Conservation (phyloP, 2,888 invertebrate species). For the Oscheius sp. region DNA sequence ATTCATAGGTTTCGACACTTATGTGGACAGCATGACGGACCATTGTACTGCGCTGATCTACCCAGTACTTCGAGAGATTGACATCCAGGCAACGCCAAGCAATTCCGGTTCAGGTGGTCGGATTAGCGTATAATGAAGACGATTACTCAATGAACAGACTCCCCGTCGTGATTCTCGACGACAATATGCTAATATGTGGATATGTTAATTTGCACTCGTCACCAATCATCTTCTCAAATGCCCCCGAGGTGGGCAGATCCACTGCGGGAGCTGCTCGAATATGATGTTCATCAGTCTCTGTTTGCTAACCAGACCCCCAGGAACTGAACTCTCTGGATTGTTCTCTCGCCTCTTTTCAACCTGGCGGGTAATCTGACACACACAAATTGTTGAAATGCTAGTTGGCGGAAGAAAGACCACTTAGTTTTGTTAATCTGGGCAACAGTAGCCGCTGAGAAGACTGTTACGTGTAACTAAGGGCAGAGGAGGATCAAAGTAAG, state of each 20-base stretch:
- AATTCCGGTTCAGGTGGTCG: not conserved
- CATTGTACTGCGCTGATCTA: no score
- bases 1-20: not conserved
- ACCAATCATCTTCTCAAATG: slow-evolving; percentile 19
- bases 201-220: slow-evolving; percentile 1
- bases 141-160: slow-evolving; percentile 16
- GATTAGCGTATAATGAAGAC: slow-evolving; percentile 23
- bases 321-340: not conserved
- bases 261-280: not conserved
- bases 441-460: slow-evolving; percentile 22
- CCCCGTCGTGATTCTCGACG: slow-evolving; percentile 35
- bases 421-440: slow-evolving; percentile 4
- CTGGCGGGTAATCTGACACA: slow-evolving; percentile 7
- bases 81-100: no score
- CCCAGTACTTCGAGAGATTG: no score
- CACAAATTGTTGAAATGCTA: slow-evolving; percentile 20
- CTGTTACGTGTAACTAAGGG: slow-evolving; percentile 13
- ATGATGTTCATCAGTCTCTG: not conserved
- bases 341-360: slow-evolving; percentile 17
- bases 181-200: slow-evolving; percentile 25
- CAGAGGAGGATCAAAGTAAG: slow-evolving; percentile 29
- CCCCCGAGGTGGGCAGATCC: no score
- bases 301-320: no score
- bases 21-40: no score
- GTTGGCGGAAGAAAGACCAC: slow-evolving; percentile 9